These are phyloP conservation scores for Falco cherrug DNA, from an alignment of 2,797 vertebrate species.

Conservation along the genomic window DNA sequence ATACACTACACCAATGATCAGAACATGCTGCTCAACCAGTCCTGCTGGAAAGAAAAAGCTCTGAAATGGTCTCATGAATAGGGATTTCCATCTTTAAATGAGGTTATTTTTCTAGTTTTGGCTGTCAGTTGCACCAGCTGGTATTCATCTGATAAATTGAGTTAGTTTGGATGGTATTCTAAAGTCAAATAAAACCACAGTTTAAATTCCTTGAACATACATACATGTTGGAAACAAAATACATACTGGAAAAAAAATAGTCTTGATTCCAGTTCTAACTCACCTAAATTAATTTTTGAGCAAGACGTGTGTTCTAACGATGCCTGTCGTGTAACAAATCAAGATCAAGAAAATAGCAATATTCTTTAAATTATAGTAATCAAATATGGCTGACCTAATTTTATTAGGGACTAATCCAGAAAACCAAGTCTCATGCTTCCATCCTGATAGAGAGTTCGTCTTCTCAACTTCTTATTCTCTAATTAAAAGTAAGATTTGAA, in stretches of 20 bases:
- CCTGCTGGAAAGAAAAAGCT: constrained; percentile 18
- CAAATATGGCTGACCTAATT: background rate
- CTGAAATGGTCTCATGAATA: constrained; percentile 23
- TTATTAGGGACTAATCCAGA: background rate
- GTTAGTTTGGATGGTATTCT: constrained; percentile 10
- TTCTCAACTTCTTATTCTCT: background rate
- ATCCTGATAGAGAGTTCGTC: background rate
- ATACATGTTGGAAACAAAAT: constrained; percentile 9
- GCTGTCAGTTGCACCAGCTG: constrained; percentile 53
- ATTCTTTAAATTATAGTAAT: background rate
- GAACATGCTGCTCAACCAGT: constrained; percentile 23
- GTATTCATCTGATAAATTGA: constrained; percentile 27
- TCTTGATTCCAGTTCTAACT: background rate
- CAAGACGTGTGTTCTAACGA: background rate
- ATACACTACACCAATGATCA: background rate
- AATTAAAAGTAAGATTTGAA: background rate
- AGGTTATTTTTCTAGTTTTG: constrained; percentile 44
- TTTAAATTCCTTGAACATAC: constrained; percentile 9
- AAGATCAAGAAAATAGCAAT: background rate
- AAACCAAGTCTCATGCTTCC: background rate
- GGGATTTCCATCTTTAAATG: constrained; percentile 44
- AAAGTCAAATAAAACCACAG: background rate
- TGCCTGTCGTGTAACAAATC: background rate
- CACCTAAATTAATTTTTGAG: background rate
- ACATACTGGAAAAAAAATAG: background rate